A percentile compares a stretch with the other conserved stretches of the same genome.
Conservation (phyloP, 2,113 vertebrate species). For the Protobothrops mucrosquamatus region DNA sequence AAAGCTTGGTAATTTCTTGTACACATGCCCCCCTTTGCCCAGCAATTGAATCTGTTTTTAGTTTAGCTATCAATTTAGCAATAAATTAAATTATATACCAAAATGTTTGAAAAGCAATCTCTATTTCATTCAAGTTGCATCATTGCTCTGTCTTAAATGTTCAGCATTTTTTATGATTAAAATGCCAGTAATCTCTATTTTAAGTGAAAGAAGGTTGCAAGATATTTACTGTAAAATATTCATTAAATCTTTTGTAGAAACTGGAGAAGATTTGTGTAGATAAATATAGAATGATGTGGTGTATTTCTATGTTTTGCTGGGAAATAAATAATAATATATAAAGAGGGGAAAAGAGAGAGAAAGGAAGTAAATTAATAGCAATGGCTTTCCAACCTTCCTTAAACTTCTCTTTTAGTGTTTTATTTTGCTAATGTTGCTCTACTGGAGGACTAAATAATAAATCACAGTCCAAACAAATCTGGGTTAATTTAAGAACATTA, state of each 20-base stretch:
- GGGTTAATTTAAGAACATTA: background rate
- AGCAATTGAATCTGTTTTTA: constrained; percentile 57
- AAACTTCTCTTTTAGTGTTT: background rate
- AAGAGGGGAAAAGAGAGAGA: background rate
- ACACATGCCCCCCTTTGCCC: background rate
- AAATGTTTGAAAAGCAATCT: constrained; percentile 65
- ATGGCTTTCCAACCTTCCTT: background rate
- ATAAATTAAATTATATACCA: constrained; percentile 65
- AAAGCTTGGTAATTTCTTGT: constrained; percentile 46
- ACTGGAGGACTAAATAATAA: background rate
- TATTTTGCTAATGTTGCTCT: background rate
- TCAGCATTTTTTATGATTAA: constrained; percentile 55
- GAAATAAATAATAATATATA: background rate
- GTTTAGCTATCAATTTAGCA: constrained; percentile 62
- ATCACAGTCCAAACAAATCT: background rate
- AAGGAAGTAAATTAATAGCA: background rate
- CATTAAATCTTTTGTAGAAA: background rate
- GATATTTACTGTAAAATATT: background rate
- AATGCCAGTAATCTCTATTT: constrained; percentile 35
- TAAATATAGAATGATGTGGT: constrained; percentile 13
- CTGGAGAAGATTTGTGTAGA: constrained; percentile 8
- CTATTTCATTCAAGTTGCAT: constrained; percentile 53
- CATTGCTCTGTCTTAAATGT: constrained; percentile 57
- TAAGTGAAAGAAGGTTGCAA: constrained; percentile 36
- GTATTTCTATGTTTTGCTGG: background rate